Evolutionary conservation across 2,113 vertebrate species (phyloP), one percentile per base, ranked within the genome.

Genomic region (Vimba vimba): DNA sequence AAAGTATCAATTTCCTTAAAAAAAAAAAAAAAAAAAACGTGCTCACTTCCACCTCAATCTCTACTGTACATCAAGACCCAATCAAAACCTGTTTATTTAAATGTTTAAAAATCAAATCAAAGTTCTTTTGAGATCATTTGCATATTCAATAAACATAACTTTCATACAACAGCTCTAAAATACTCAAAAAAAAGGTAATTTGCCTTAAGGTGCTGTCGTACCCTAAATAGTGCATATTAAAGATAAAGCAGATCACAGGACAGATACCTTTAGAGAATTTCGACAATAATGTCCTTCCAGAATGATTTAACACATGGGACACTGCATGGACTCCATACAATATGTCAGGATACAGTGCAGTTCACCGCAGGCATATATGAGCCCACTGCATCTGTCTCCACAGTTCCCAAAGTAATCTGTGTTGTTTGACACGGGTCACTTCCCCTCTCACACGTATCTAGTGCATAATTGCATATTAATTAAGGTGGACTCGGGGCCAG

Each of bases 401-500:
- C 25, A 45, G 78, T 25, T 81, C 79, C 79, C 79, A 47, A 43
- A 81, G 71, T 88, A 87, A 88, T 86, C 62, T 59, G 82, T 89
- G 87, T 87, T 86, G 86, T 89, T 87, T 86, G 84, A 89, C 80
- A 87, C 25, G 78, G 89, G 87, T 87, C 86, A 78, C 62, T 82
- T 77, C 60, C 45, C 64, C 52, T 59, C 73, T 86, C 73, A 86
- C 86, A 86, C 76, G 64, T 82, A 85, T 78, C 71, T 82, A 79
- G 82, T 85, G 84, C 86, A 87, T 86, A 89, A 90, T 87, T 89
- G 86, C 84, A 62, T 82, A 84, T 90, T 86, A 89, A 89, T 87
- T 89, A 90, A 89, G 81, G 73, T 86, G 73, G 55, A 71, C 84
- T 82, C 79, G 15, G 60, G 82, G 81, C 77, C 71, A 60, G 47